phyloP scores from a whole-genome alignment of 2,113 vertebrate genomes.

The Fulmarus glacialis region DNA sequence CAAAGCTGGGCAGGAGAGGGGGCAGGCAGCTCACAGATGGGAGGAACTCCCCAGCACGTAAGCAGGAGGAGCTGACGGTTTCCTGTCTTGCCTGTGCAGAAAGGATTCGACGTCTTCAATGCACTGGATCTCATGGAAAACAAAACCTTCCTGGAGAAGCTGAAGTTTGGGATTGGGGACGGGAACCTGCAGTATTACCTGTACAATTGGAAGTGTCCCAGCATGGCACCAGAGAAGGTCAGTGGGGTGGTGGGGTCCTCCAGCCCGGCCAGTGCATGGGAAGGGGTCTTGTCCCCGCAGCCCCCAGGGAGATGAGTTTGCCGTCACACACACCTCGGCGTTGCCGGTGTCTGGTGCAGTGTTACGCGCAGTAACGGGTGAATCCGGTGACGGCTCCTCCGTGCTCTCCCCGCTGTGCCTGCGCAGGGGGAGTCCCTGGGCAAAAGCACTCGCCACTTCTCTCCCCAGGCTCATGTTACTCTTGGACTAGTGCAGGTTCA shows the following conservation, averaged over 20 bases:
- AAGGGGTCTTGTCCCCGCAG: not conserved
- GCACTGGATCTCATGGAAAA: slow-evolving; percentile 99
- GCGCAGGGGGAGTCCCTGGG: not conserved
- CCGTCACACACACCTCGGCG: fast-evolving
- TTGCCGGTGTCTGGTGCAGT: not conserved
- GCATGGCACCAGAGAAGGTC: slow-evolving; percentile 98
- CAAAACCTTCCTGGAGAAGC: slow-evolving; percentile 98
- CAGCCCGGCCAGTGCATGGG: not conserved
- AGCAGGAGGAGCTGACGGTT: not conserved
- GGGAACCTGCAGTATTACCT: slow-evolving; percentile 99
- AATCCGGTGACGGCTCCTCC: not conserved
- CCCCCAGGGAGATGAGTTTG: not conserved
- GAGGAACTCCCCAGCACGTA: not conserved
- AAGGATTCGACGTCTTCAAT: slow-evolving; percentile 99
- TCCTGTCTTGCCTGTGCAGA: slow-evolving; percentile 71
- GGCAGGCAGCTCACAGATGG: not conserved
- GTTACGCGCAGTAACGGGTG: not conserved
- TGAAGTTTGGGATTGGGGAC: slow-evolving; percentile 98
- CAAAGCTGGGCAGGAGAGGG: not conserved
- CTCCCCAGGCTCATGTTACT: not conserved
- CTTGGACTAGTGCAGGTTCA: not conserved
- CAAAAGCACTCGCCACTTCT: not conserved
- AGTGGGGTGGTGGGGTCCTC: not conserved
- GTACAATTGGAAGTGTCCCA: slow-evolving; percentile 99
- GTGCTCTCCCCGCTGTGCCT: not conserved